phyloP scores from a whole-genome alignment of 2,888 invertebrate species.

The Diloba caeruleocephala region DNA sequence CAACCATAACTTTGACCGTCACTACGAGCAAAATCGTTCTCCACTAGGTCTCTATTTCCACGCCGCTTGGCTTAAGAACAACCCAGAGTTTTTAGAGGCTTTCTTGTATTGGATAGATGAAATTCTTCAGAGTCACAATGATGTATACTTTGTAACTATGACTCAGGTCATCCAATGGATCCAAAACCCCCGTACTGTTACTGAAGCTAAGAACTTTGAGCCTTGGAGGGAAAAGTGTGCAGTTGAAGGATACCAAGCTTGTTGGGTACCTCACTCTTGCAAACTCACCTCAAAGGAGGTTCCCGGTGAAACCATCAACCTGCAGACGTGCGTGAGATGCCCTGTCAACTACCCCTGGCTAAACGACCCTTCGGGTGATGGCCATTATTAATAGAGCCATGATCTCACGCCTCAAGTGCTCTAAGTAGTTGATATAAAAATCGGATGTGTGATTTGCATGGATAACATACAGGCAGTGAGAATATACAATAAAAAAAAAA shows the following conservation, averaged over 20 bases:
- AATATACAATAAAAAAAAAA: too few species aligned
- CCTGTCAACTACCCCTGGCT: constrained; percentile 98
- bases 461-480: constrained; percentile 74
- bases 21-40: constrained; percentile 96
- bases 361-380: constrained; percentile 96
- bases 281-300: constrained; percentile 97
- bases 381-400: constrained; percentile 92
- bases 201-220: constrained; percentile 97
- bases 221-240: constrained; percentile 98
- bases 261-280: constrained; percentile 97
- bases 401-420: constrained; percentile 84
- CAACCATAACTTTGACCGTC: constrained; percentile 97
- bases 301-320: constrained; percentile 97
- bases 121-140: constrained; percentile 94
- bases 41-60: constrained; percentile 97
- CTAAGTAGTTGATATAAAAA: constrained; percentile 81
- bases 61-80: constrained; percentile 97
- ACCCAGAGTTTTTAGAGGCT: constrained; percentile 97
- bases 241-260: constrained; percentile 94
- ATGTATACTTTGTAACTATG: constrained; percentile 98
- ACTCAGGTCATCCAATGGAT: constrained; percentile 99
- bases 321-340: constrained; percentile 97
- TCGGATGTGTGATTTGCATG: constrained; percentile 75
- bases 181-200: constrained; percentile 95
- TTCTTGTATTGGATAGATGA: constrained; percentile 98